A percentile compares a stretch with the other conserved stretches of the same genome.
Evolutionary conservation across 1,140 invertebrate species (phyloP).

Genomic region (Neodiprion pinetum): DNA sequence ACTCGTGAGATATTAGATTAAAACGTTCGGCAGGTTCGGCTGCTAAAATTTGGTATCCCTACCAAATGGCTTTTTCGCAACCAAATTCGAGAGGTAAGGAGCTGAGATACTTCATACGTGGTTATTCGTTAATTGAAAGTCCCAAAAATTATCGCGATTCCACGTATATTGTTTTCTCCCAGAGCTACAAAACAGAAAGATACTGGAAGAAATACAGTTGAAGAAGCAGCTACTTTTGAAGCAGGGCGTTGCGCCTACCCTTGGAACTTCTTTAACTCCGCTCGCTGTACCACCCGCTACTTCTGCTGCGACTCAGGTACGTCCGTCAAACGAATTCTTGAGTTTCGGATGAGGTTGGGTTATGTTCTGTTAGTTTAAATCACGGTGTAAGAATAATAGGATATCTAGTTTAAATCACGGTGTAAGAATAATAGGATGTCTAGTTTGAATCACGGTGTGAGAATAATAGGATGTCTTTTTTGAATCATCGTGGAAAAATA

Average conservation of each 20-base stretch:
- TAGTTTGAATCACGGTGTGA: no score
- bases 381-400: no score
- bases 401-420: no score
- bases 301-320: slow-evolving; percentile 58
- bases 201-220: slow-evolving; percentile 89
- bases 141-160: slow-evolving; percentile 22
- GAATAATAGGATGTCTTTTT: no score
- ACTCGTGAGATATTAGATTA: no score
- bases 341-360: slow-evolving; percentile 13
- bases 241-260: slow-evolving; percentile 72
- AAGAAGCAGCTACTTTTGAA: slow-evolving; percentile 89
- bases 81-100: slow-evolving; percentile 70
- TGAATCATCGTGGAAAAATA: neutral
- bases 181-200: slow-evolving; percentile 86
- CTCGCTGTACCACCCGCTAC: slow-evolving; percentile 60
- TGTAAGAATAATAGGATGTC: no score
- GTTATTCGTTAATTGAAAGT: neutral
- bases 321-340: slow-evolving; percentile 12
- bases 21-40: no score
- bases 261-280: slow-evolving; percentile 60
- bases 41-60: neutral
- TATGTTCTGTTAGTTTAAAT: neutral
- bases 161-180: slow-evolving; percentile 35
- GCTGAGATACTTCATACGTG: neutral
- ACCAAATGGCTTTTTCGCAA: slow-evolving; percentile 73